phyloP scores from a whole-genome alignment of 1,140 invertebrate species.

The Zaprionus nigranus region DNA sequence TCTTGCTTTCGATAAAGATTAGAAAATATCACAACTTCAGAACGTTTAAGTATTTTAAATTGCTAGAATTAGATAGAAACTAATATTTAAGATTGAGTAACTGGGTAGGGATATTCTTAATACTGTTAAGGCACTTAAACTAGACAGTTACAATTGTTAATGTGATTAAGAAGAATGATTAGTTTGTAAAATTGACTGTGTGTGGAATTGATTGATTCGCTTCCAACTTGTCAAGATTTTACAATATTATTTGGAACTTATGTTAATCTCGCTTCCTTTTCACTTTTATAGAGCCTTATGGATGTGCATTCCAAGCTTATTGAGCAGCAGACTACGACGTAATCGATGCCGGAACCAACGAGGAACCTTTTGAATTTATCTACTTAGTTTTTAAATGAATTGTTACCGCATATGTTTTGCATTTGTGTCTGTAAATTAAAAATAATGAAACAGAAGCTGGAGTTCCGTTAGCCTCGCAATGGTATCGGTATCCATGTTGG shows the following conservation, averaged over 20 bases:
- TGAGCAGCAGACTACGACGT: constrained; percentile 53
- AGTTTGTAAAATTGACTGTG: not conserved
- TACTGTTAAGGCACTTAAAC: not conserved
- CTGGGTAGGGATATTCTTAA: not conserved
- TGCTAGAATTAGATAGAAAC: not conserved
- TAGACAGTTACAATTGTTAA: not conserved
- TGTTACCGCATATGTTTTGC: not conserved
- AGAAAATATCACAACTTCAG: not conserved
- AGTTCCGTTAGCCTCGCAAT: constrained; percentile 35
- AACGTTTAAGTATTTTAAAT: not conserved
- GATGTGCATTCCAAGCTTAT: constrained; percentile 77
- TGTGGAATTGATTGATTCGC: not conserved
- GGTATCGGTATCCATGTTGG: constrained; percentile 42
- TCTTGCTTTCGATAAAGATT: not conserved
- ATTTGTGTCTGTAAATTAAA: not conserved
- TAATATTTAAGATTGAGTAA: not conserved
- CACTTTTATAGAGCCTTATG: constrained; percentile 72
- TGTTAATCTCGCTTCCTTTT: not conserved
- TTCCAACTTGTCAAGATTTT: not conserved
- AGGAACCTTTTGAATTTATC: not conserved
- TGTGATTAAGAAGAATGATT: too few relatives aligned
- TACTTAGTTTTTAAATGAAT: not conserved
- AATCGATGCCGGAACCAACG: not conserved
- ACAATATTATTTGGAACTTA: not conserved
- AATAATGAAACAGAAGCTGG: constrained; percentile 10